Evolutionary conservation across 92 coral and sea anemone species (phyloP).

Genomic region (Pocillopora grandis): DNA sequence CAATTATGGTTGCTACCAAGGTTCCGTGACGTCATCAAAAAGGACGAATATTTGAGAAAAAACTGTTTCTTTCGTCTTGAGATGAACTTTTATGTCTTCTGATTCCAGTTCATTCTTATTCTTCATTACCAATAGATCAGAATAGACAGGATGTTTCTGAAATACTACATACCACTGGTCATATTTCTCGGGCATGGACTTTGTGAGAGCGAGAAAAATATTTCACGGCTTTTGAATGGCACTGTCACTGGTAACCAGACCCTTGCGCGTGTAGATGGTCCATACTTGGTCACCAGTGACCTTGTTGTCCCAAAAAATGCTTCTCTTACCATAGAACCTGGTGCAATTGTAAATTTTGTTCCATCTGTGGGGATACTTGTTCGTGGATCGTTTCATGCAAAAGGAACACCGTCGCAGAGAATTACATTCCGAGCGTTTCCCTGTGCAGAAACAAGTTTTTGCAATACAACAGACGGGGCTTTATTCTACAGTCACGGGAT

Average conservation of each 20-base stretch:
- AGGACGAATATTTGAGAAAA: no score
- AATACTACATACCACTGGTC: background rate
- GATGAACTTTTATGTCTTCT: no score
- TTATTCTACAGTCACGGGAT: conserved; percentile 38
- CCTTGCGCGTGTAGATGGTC: conserved; percentile 46
- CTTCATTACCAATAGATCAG: no score
- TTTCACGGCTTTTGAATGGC: background rate
- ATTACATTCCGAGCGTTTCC: conserved; percentile 40
- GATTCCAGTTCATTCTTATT: no score
- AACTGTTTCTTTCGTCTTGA: no score
- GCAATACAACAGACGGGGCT: conserved; percentile 19
- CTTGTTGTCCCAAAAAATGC: conserved; percentile 52
- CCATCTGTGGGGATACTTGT: conserved; percentile 55
- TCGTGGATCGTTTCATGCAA: conserved; percentile 57
- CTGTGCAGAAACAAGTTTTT: conserved; percentile 22
- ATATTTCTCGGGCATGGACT: background rate
- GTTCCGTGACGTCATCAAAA: no score
- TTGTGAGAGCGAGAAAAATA: background rate
- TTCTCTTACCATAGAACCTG: conserved; percentile 59
- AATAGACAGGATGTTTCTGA: background rate
- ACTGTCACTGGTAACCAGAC: conserved; percentile 9
- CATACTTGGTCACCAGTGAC: conserved; percentile 60
- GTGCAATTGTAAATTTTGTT: conserved; percentile 45
- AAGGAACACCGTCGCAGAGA: conserved; percentile 39
- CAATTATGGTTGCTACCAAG: no score